Percentiles rank a stretch among this genome's conserved stretches.
These are phyloP conservation scores for Cancer borealis DNA, from an alignment of 2,888 invertebrate genomes.

Conservation along the genomic window DNA sequence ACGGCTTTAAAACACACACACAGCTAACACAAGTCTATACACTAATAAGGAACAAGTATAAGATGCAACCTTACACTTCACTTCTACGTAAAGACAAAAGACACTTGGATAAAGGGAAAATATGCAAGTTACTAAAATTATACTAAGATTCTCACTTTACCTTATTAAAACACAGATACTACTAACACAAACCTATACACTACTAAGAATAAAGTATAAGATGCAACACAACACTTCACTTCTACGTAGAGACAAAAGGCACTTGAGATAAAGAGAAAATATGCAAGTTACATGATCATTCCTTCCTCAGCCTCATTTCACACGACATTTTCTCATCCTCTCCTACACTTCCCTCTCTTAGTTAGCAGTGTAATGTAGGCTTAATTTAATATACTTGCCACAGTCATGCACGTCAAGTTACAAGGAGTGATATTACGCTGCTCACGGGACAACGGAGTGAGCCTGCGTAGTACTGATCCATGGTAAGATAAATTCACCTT, in stretches of 20 bases:
- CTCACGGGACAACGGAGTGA: conserved; percentile 62
- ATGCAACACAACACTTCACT: background rate
- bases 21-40: background rate
- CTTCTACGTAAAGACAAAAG: background rate
- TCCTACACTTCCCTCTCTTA: background rate
- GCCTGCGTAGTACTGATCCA: conserved; percentile 67
- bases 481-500: background rate
- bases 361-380: background rate
- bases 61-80: background rate
- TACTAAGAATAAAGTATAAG: background rate
- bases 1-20: background rate
- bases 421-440: conserved; percentile 37
- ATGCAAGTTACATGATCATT: background rate
- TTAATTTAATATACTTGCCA: conserved; percentile 48
- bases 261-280: background rate
- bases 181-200: background rate
- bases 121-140: background rate
- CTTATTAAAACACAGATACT: background rate
- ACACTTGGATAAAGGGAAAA: background rate
- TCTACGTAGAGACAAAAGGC: background rate
- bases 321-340: background rate
- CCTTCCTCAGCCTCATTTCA: background rate
- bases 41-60: background rate
- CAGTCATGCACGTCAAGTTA: conserved; percentile 1
- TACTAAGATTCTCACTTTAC: background rate